These are phyloP conservation scores for Euura saliciscinereae DNA, from an alignment of 1,140 invertebrate species.

Conservation along the genomic window DNA sequence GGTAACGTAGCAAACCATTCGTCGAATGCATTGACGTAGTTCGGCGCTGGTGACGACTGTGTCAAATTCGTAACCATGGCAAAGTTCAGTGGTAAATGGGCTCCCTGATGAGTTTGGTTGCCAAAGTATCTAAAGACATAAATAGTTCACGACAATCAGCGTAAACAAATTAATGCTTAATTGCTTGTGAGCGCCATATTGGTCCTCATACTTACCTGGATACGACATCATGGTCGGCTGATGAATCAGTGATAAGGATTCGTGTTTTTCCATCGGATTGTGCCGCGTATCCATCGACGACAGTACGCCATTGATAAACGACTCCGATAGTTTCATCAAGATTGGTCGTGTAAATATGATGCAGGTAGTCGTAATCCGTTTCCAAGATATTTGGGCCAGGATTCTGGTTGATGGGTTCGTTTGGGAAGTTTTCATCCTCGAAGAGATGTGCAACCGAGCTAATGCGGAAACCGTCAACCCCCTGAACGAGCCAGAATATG, in stretches of 20 bases:
- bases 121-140: conserved; percentile 41
- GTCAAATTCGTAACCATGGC: conserved; percentile 52
- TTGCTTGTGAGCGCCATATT: neutral
- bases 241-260: conserved; percentile 1
- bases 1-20: conserved; percentile 61
- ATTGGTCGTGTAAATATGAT: neutral
- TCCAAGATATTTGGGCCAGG: neutral
- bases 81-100: conserved; percentile 70
- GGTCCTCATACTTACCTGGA: neutral
- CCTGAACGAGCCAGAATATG: conserved; percentile 74
- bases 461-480: conserved; percentile 76
- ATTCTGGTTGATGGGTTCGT: neutral
- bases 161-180: conserved; percentile 33
- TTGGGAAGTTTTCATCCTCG: conserved; percentile 45
- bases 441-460: conserved; percentile 68
- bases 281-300: neutral
- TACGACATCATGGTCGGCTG: neutral
- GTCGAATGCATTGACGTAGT: conserved; percentile 52
- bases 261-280: neutral
- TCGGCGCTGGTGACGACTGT: conserved; percentile 53
- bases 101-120: conserved; percentile 58
- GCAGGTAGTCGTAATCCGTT: neutral
- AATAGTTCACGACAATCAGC: too few species aligned
- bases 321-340: neutral
- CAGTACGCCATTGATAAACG: neutral